phyloP scores from a whole-genome alignment of 2,113 vertebrate species.

The Lepisosteus oculatus region DNA sequence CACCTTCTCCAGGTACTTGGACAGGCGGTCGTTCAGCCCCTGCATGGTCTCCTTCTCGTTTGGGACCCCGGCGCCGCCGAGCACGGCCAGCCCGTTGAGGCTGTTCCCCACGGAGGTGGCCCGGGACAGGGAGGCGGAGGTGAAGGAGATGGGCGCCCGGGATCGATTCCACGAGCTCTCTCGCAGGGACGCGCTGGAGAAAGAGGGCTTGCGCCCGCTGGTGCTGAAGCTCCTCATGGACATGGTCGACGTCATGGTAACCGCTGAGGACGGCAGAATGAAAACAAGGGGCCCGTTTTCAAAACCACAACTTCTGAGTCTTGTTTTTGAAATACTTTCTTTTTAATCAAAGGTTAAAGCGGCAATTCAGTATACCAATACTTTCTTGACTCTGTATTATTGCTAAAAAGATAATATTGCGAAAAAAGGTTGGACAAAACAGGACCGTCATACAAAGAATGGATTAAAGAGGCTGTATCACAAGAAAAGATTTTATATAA shows the following conservation, averaged over 20 bases:
- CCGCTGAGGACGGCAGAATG: constrained; percentile 21
- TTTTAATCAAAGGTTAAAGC: too few species aligned
- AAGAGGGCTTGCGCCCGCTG: constrained; percentile 48
- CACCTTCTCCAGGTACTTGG: constrained; percentile 66
- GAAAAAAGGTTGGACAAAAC: too few species aligned
- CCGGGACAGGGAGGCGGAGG: constrained; percentile 46
- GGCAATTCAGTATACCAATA: too few species aligned
- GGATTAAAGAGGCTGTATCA: too few species aligned
- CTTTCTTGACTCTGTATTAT: too few species aligned
- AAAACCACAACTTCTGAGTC: too few species aligned
- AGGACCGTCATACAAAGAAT: too few species aligned
- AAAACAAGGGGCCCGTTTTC: too few species aligned
- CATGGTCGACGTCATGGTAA: constrained; percentile 56
- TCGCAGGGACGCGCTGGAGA: constrained; percentile 59
- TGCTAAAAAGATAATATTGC: too few species aligned
- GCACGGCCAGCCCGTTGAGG: constrained; percentile 46
- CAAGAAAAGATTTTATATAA: too few species aligned
- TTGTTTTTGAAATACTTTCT: too few species aligned
- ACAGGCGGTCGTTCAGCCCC: constrained; percentile 66
- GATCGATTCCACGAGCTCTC: constrained; percentile 52
- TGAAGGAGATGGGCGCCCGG: constrained; percentile 43
- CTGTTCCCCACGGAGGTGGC: constrained; percentile 65
- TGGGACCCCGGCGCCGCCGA: too few species aligned
- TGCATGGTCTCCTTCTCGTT: constrained; percentile 74
- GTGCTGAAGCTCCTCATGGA: constrained; percentile 51